phyloP scores from a whole-genome alignment of 2,888 invertebrate species.

The Diarsia brunnea region DNA sequence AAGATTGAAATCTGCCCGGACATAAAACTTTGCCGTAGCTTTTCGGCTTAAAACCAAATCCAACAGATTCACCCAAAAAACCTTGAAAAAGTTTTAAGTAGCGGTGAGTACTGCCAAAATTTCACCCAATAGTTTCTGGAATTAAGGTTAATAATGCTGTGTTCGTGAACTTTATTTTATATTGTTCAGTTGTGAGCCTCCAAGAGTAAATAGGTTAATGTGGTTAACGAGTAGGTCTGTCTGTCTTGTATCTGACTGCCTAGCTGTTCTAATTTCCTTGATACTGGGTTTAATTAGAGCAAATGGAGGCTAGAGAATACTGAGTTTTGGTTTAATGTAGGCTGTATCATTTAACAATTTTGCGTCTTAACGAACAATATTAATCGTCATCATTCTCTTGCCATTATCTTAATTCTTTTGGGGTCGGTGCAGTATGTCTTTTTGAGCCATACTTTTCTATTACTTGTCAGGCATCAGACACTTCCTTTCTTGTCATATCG shows the following conservation, averaged over 20 bases:
- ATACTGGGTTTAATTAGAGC: slow-evolving; percentile 23
- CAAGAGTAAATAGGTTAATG: slow-evolving; percentile 48
- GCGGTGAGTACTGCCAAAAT: slow-evolving; percentile 44
- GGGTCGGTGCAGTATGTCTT: too few relatives aligned
- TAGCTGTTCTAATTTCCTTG: slow-evolving; percentile 41
- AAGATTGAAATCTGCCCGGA: slow-evolving; percentile 23
- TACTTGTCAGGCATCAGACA: too few relatives aligned
- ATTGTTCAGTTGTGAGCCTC: slow-evolving; percentile 28
- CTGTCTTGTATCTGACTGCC: slow-evolving; percentile 18
- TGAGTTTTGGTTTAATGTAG: background rate
- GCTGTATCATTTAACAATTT: background rate
- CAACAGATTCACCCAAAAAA: slow-evolving; percentile 17
- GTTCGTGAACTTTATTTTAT: slow-evolving; percentile 31
- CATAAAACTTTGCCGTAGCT: slow-evolving; percentile 19
- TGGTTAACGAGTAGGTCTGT: slow-evolving; percentile 26
- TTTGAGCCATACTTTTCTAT: too few relatives aligned
- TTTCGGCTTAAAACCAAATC: slow-evolving; percentile 19
- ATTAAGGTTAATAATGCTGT: slow-evolving; percentile 22
- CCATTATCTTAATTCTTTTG: too few relatives aligned
- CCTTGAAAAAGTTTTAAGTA: slow-evolving; percentile 43
- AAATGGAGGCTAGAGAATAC: slow-evolving; percentile 3
- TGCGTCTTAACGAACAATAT: too few relatives aligned
- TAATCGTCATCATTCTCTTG: too few relatives aligned
- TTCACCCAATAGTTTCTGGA: slow-evolving; percentile 43
- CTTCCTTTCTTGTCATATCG: too few relatives aligned